These are phyloP conservation scores for Micrasema minimum DNA, from an alignment of 1,140 invertebrate genomes.

Conservation along the genomic window DNA sequence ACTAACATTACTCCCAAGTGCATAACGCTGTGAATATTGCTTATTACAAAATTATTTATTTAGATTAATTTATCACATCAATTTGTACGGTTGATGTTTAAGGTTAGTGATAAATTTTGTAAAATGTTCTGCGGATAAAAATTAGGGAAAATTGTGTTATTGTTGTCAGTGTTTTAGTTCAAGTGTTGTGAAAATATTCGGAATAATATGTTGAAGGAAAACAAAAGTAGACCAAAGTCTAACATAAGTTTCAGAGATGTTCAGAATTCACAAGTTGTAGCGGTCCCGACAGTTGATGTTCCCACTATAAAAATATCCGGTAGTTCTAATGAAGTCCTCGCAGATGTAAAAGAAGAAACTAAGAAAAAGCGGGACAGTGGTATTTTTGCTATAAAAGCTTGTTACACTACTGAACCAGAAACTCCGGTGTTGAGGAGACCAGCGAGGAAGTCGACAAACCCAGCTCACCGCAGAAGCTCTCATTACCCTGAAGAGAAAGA, in stretches of 20 bases:
- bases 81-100: no score
- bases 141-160: no score
- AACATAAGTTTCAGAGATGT: constrained; percentile 5
- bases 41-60: no score
- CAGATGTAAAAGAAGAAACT: neutral
- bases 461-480: constrained; percentile 3
- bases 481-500: constrained; percentile 10
- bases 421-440: neutral
- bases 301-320: neutral
- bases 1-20: constrained; percentile 9
- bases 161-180: neutral
- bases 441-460: neutral
- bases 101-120: neutral
- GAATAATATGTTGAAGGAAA: constrained; percentile 19
- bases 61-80: no score
- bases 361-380: constrained; percentile 2
- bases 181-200: neutral
- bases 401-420: neutral
- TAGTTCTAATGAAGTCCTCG: neutral
- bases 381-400: neutral
- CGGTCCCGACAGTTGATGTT: neutral
- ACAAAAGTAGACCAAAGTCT: neutral
- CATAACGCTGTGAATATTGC: neutral
- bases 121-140: neutral
- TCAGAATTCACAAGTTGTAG: neutral